Evolutionary conservation across 2,888 invertebrate species (phyloP).

Genomic region (Limnephilus rhombicus): DNA sequence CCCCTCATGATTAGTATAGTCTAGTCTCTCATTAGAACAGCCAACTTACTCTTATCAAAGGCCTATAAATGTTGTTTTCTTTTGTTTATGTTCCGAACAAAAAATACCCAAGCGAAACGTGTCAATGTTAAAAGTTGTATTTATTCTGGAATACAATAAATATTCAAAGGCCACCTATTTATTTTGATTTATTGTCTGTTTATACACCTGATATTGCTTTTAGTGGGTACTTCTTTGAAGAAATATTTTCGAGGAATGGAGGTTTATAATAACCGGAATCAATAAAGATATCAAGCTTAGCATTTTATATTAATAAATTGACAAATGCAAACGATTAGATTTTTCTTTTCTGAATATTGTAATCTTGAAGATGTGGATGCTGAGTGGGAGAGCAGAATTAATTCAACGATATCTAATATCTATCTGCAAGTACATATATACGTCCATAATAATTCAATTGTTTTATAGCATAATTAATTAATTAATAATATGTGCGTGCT

Average conservation of each 20-base stretch:
- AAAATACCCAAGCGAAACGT: background rate
- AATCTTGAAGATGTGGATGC: background rate
- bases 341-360: background rate
- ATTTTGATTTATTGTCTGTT: background rate
- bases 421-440: background rate
- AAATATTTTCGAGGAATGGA: background rate
- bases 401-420: background rate
- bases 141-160: background rate
- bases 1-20: background rate
- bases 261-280: background rate
- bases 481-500: background rate
- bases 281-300: background rate
- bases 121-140: background rate
- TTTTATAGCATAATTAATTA: background rate
- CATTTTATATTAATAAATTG: conserved; percentile 1
- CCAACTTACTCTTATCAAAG: background rate
- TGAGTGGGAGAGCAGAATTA: background rate
- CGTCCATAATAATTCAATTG: background rate
- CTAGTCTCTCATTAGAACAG: background rate
- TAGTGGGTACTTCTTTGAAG: background rate
- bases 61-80: background rate
- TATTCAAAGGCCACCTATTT: background rate
- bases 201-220: background rate
- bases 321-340: background rate
- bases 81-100: background rate